Evolutionary conservation across 2,113 vertebrate genomes (phyloP), one percentile per base, ranked within the genome.

Genomic region (Cyanoderma ruficeps): DNA sequence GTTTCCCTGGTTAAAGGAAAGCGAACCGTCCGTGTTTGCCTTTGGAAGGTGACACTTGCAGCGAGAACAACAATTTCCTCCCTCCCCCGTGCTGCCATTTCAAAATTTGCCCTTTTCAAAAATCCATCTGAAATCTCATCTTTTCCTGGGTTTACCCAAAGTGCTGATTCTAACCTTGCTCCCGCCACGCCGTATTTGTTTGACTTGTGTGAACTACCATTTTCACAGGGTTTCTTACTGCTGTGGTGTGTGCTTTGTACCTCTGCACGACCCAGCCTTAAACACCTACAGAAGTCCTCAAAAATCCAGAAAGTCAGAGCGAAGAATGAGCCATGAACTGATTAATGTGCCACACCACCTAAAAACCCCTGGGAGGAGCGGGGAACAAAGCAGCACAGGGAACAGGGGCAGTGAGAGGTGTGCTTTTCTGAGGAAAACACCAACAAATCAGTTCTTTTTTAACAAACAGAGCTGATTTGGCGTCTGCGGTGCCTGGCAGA

Each of bases 81-180:
- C 2, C 35, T 59, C 65, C 6, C 13, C 41, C 3, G 13, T 0
- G 2, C 82, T 89, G 80, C 69, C 15, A 12, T 65, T 64, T 80
- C 84, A 39, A 30, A 81, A 70, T 28, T 7, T 94, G 84, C 76
- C 78, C 90, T 93, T 91, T 94, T 91, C 87, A 96, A 93, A 93
- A 95, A 69, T n/a, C 87, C 75, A 80, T 77, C 67, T 76, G 28
- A 80, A 89, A 90, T 83, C 80, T 69, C 46, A 30, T 79, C 21
- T 93, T 83, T 87, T 56, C 81, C 50, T 2, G 4, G 50, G 49
- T 89, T 86, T 93, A 37, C 84, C 47, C 25, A 30, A 69, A 87
- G 81, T 76, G 46, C 93, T 6, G 10, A 35, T 67, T 49, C 50
- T 37, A 61, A 59, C 72, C 79, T 78, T 46, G 67, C 27, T 67